Evolutionary conservation across 2,888 invertebrate genomes (phyloP), one percentile per base, ranked within the genome.

Genomic region (Selenia dentaria): DNA sequence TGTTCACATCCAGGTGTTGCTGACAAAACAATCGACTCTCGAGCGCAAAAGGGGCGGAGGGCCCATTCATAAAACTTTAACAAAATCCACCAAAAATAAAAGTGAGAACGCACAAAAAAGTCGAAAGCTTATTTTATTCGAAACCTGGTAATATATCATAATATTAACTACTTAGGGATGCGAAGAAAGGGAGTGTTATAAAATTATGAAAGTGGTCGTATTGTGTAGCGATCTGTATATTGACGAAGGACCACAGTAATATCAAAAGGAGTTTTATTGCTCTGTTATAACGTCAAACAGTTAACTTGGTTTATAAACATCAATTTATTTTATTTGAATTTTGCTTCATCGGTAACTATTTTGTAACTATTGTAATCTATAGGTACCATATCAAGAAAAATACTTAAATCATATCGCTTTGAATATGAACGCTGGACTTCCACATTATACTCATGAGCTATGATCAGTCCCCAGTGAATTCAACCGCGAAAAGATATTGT

Each of bases 11-110:
- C 89, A 89, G 88, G 90, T 90, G 90, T 88, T 81, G 72, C 83
- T 88, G 87, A 89, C 90, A 89, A 89, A 90, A 90, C 90, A 90
- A 89, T 89, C 83, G 81, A 69, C 78, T 73, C 79, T 84, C 71
- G 74, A 70, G 71, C 73, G 77, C 74, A 73, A 84, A 83, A 74
- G 73, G 84, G 83, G 83, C 85, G 87, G 83, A 75, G 83, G 72
- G 67, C 75, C 58, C 77, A 83, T 86, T 86, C 85, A 88, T 77
- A 83, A 64, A 71, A 62, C 70, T 79, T 67, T 70, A 76, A 80
- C 79, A 81, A 86, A 83, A 70, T 81, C 67, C 69, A 74, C 70
- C 64, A 74, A 86, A 86, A 83, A 74, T 75, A 80, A 77, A 82
- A 75, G 74, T 68, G 68, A 71, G 69, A 71, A 65, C 52, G 67